A percentile compares a stretch with the other conserved stretches of the same genome.
Evolutionary conservation across 2,113 vertebrate genomes (phyloP).

Genomic region (Athene cunicularia): DNA sequence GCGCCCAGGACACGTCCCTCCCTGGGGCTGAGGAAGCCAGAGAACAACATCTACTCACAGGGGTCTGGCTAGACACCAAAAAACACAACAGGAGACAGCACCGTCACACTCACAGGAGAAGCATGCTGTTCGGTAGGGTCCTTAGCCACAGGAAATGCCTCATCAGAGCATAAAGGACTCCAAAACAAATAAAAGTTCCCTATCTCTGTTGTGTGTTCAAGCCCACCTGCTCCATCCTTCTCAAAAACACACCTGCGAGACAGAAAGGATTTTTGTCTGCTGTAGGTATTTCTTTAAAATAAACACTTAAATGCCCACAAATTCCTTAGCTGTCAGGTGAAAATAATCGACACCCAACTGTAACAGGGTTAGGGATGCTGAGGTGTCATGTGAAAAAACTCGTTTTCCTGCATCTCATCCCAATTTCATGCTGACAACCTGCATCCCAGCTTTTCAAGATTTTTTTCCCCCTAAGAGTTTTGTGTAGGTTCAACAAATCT

Average conservation of each 20-base stretch:
- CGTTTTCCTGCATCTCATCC: background rate
- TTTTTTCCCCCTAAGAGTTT: background rate
- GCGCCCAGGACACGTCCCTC: background rate
- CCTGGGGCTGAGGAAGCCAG: background rate
- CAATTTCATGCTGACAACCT: background rate
- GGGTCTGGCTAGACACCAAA: background rate
- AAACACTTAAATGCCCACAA: background rate
- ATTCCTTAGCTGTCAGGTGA: background rate
- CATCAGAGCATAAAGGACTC: background rate
- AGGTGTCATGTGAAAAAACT: background rate
- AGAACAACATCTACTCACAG: background rate
- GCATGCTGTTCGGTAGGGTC: background rate
- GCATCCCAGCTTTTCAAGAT: background rate
- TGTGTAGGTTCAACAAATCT: background rate
- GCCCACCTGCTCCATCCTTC: background rate
- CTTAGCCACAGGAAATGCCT: background rate
- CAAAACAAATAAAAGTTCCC: background rate
- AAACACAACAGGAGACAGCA: background rate
- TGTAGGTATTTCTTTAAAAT: background rate
- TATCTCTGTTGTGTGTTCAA: rapidly evolving
- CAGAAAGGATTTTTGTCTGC: background rate
- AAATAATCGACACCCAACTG: background rate
- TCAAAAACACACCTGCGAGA: background rate
- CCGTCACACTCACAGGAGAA: rapidly evolving
- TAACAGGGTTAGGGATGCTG: background rate